Base-by-base conservation (phyloP, 1,140 invertebrate species). In the Homalodisca vitripennis region DNA sequence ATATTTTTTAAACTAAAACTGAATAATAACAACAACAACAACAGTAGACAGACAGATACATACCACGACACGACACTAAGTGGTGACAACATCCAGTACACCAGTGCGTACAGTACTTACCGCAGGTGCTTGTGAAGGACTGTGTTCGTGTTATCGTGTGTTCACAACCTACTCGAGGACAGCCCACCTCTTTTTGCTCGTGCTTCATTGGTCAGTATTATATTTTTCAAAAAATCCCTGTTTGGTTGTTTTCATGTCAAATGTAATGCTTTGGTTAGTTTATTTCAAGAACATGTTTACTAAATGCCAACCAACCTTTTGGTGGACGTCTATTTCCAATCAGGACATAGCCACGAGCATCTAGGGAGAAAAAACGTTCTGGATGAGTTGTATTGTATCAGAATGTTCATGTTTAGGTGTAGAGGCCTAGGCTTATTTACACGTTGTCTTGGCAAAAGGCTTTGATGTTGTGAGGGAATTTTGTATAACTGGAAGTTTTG, bases 341-440 rank as follows among this genome's bases (percentile, higher is more conserved):
- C 55, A 60, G 55, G 55, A 60, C 55, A 60, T 60, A 60, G 12
- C 55, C 55, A 60, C 55, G 55, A 60, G 24, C 55, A 60, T 60
- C 55, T 60, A 60, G 29, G 27, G 55, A 60, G 34, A 60, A 60
- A 60, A 60, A 26, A 60, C 27, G 14, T 22, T 60, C 55, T 60
- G 26, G 29, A 26, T 13, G 29, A 27, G 20, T 26, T 60, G 55
- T 60, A 6, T 14, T 60, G 27, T 60, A 14, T 60, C n/a, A n/a
- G n/a, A n/a, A 27, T 26, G 48, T 53, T 12, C 10, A 14, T 53
- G 6, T 41, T 41, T 41, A 6, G 17, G n/a, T 3, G 17, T 3
- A 51, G 22, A 10, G 22, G 55, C 55, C 6, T 30, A 60, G 55
- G 55, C 55, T 10, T 60, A 60, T 60, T 26, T 60, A 60, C 55